Evolutionary conservation across 2,888 invertebrate species (phyloP), one percentile per base, ranked within the genome.

Genomic region (Nemurella pictetii): DNA sequence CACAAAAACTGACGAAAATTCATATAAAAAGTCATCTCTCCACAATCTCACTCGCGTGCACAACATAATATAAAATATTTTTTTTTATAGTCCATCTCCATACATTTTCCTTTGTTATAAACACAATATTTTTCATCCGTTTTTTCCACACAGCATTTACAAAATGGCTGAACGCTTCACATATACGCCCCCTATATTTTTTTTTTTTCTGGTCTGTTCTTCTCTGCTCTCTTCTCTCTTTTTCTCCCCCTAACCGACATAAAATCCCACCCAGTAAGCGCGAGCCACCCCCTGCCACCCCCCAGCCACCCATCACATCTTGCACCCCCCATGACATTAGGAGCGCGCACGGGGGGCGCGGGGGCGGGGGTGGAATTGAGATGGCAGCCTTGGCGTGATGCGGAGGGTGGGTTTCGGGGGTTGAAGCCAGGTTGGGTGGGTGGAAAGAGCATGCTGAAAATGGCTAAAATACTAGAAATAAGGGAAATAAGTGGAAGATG

Each of bases 301-400:
- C 28, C 30, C 32, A 28, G 29, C 80, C 27, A 29, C 80, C 80
- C 80, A 30, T 30, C 80, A n/a, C 80, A 81, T 81, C 80, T 35
- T 35, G 30, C 36, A 72, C 82, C 82, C 82, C 55, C 27, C 55
- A 27, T 82, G 82, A 82, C 82, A 82, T 82, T 82, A 82, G 82
- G 75, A n/a, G 20, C 75, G 20, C 5, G 15, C 55, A 20, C n/a
- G 5, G 74, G 74, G 74, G 26, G 77, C 27, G 77, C 25, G 55
- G 15, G 80, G 20, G 55, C 72, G 72, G 55, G 28, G 82, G 80
- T 26, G 82, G 72, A 72, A 72, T 55, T 55, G 82, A 82, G 82
- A 82, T 82, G 28, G 72, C 26, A 78, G 30, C 26, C 15, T 15
- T 55, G 0, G 73, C 36, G 9, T 82, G 82, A 81, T 27, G 82